Conservation (phyloP, 2,888 invertebrate species). For the Stramonita haemastoma region DNA sequence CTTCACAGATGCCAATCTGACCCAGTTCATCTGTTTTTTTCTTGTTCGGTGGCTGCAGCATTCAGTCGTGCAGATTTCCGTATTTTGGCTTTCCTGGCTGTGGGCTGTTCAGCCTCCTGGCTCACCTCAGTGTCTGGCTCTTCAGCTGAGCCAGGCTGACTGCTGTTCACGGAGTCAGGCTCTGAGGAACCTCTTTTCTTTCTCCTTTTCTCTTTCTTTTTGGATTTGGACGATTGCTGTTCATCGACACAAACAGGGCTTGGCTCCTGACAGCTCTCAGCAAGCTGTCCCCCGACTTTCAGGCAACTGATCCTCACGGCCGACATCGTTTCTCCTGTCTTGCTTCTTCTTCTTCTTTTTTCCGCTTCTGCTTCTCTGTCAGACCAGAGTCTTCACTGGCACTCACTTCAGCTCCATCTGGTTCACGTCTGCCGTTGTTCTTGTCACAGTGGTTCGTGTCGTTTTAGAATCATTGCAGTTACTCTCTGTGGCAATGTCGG, state of each 20-base stretch:
- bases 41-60: background rate
- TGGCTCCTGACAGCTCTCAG: background rate
- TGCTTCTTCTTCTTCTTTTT: conserved; percentile 20
- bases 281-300: background rate
- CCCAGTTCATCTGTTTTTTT: background rate
- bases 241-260: conserved; percentile 19
- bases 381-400: background rate
- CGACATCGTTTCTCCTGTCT: background rate
- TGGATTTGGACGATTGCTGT: conserved; percentile 39
- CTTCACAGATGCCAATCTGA: conserved; percentile 9
- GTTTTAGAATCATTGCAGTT: background rate
- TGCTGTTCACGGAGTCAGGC: conserved; percentile 16
- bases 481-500: background rate
- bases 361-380: background rate
- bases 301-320: background rate
- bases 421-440: background rate
- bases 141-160: conserved; percentile 10
- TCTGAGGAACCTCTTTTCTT: conserved; percentile 32
- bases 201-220: conserved; percentile 43
- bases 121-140: conserved; percentile 34
- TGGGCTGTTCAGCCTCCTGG: conserved; percentile 31
- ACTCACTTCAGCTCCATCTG: background rate
- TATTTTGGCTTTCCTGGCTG: conserved; percentile 33
- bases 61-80: background rate
- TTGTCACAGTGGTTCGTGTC: background rate